Percentiles rank a stretch among this genome's conserved stretches.
These are phyloP conservation scores for Anorthoa munda DNA, from an alignment of 2,888 invertebrate genomes.

Conservation along the genomic window DNA sequence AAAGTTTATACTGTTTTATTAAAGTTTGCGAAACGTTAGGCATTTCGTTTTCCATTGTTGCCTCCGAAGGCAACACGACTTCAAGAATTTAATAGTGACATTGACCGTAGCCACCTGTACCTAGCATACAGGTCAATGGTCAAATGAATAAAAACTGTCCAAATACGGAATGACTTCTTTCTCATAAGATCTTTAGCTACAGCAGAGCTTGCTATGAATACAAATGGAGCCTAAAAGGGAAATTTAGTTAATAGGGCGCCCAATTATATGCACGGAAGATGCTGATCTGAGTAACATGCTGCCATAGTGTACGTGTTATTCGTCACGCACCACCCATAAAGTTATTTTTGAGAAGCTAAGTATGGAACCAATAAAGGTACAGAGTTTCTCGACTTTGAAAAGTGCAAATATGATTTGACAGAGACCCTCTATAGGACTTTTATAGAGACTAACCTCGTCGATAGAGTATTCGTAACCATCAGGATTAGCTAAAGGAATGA, in stretches of 20 bases:
- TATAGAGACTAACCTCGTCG: constrained; percentile 66
- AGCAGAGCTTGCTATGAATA: constrained; percentile 38
- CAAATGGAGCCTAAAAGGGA: constrained; percentile 40
- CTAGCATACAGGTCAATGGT: constrained; percentile 38
- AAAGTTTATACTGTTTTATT: neutral
- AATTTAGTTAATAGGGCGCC: constrained; percentile 38
- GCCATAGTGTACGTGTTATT: constrained; percentile 3
- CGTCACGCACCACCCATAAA: constrained; percentile 19
- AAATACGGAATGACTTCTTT: constrained; percentile 24
- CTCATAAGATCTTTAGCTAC: constrained; percentile 11
- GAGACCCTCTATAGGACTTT: no score
- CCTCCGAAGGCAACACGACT: neutral
- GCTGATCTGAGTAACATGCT: constrained; percentile 21
- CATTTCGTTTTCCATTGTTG: neutral
- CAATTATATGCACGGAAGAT: constrained; percentile 51
- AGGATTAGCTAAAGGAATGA: constrained; percentile 93
- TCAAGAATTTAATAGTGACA: constrained; percentile 20
- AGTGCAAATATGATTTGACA: neutral
- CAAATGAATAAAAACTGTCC: constrained; percentile 23
- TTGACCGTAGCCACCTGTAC: constrained; percentile 33
- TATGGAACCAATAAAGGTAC: no score
- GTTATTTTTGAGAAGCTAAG: constrained; percentile 11
- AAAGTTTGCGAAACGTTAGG: neutral
- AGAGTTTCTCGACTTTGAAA: neutral
- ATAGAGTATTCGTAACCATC: constrained; percentile 94